Conservation (phyloP, 2,888 invertebrate genomes). For the Plusia festucae region DNA sequence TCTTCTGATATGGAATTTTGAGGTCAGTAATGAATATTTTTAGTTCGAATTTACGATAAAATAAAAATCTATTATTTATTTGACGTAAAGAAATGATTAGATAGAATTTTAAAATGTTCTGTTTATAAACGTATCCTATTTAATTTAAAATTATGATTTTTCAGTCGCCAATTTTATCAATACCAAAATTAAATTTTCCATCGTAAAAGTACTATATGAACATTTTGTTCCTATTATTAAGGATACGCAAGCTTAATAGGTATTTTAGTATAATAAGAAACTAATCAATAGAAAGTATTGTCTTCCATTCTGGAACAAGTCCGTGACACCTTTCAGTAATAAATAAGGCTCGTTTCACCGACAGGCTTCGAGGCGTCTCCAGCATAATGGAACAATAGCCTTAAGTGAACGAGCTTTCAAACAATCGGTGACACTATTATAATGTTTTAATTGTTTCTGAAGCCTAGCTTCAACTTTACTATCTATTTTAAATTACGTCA, state of each 20-base stretch:
- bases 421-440: constrained; percentile 6
- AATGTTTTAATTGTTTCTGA: constrained; percentile 2
- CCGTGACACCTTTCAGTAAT: not conserved
- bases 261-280: not conserved
- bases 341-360: not conserved
- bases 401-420: not conserved
- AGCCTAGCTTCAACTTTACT: not conserved
- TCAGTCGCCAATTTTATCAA: too few species aligned
- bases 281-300: not conserved
- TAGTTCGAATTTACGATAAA: not conserved
- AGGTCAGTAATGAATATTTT: not conserved
- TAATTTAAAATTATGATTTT: too few species aligned
- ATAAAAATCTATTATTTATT: too few species aligned
- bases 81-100: too few species aligned
- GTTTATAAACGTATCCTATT: too few species aligned
- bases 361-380: not conserved
- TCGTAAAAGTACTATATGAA: too few species aligned
- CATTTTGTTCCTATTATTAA: too few species aligned
- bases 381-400: not conserved
- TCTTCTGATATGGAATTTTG: not conserved
- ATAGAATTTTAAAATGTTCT: too few species aligned
- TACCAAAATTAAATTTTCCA: too few species aligned
- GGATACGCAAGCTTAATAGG: not conserved
- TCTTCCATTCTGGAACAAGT: not conserved
- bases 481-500: not conserved